phyloP scores from a whole-genome alignment of 2,888 invertebrate genomes.

The Melieria picta region DNA sequence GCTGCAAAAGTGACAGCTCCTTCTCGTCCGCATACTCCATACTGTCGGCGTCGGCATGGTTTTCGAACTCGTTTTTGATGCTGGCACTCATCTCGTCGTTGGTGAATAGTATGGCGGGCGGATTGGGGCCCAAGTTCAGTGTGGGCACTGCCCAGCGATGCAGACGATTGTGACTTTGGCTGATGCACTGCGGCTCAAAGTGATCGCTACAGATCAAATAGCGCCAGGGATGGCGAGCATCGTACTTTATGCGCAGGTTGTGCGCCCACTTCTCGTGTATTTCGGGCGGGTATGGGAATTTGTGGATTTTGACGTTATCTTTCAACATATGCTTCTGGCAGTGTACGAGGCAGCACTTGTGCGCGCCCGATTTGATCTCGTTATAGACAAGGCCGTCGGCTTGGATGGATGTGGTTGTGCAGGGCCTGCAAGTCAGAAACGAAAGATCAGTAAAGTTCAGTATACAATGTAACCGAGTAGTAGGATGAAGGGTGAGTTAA shows the following conservation, averaged over 20 bases:
- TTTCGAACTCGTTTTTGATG: constrained; percentile 30
- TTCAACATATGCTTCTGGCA: constrained; percentile 52
- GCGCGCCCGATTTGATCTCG: constrained; percentile 41
- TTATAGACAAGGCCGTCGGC: constrained; percentile 37
- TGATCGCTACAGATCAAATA: constrained; percentile 39
- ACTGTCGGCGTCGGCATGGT: not conserved
- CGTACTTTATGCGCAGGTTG: constrained; percentile 52
- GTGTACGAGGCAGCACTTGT: constrained; percentile 52
- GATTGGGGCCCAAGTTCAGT: constrained; percentile 33
- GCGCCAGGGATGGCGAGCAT: constrained; percentile 47
- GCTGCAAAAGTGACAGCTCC: constrained; percentile 41
- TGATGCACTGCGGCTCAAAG: constrained; percentile 39
- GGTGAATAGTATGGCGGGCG: constrained; percentile 28
- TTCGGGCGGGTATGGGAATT: constrained; percentile 49
- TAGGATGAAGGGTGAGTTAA: too few species aligned
- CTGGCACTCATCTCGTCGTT: constrained; percentile 33
- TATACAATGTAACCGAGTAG: too few species aligned
- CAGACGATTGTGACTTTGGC: constrained; percentile 44
- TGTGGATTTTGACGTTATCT: constrained; percentile 53
- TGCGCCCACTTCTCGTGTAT: constrained; percentile 52
- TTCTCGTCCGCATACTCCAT: constrained; percentile 35
- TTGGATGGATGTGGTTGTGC: constrained; percentile 34
- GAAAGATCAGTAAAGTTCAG: too few species aligned
- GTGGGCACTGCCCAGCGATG: constrained; percentile 41
- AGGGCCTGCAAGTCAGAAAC: constrained; percentile 47